These are phyloP conservation scores for Tragelaphus imberbis DNA, from an alignment of 2,113 vertebrate genomes.

Conservation along the genomic window DNA sequence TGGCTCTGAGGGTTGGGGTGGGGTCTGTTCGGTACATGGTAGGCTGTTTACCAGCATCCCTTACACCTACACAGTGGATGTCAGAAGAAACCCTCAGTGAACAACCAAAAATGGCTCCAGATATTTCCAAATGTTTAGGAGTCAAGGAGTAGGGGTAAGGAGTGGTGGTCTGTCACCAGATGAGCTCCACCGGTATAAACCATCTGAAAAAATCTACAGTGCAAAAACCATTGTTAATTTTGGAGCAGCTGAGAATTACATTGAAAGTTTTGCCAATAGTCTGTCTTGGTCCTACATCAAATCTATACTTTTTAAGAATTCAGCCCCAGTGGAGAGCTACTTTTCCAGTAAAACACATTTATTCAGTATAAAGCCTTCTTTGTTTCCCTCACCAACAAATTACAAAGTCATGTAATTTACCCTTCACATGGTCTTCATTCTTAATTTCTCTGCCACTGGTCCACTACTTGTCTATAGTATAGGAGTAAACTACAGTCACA, in stretches of 20 bases:
- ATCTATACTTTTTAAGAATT: not conserved
- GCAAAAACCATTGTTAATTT: not conserved
- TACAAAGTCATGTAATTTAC: not conserved
- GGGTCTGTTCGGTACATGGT: rapidly evolving
- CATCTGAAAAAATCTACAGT: not conserved
- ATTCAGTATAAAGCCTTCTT: not conserved
- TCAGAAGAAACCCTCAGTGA: not conserved
- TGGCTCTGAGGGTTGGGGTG: not conserved
- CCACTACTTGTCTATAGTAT: not conserved
- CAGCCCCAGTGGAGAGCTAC: not conserved
- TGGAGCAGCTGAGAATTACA: not conserved
- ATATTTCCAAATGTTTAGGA: not conserved
- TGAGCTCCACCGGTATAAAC: not conserved
- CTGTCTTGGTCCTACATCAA: not conserved
- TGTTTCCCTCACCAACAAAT: not conserved
- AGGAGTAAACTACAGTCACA: not conserved
- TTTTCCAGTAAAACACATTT: not conserved
- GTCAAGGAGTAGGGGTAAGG: not conserved
- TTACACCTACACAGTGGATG: not conserved
- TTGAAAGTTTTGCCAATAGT: not conserved
- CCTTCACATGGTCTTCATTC: not conserved
- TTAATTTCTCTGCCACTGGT: not conserved
- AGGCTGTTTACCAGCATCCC: too few species aligned
- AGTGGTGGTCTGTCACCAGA: rapidly evolving
- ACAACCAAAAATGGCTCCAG: not conserved